Percentiles rank a stretch among this genome's conserved stretches.
Conservation (phyloP, 2,888 invertebrate genomes). For the Drosophila rellima region DNA sequence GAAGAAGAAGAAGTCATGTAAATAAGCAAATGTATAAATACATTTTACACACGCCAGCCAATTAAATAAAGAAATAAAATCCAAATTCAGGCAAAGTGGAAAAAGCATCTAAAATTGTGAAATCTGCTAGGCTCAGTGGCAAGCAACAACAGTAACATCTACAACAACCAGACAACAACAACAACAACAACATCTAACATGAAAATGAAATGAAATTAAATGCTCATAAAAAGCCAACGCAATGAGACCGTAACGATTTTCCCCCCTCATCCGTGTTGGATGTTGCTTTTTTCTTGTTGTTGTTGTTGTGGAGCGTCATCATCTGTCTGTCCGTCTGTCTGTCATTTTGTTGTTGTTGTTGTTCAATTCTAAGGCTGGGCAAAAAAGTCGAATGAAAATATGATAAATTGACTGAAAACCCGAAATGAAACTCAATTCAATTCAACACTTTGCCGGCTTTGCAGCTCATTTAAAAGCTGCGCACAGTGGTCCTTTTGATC, state of each 20-base stretch:
- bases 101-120: conserved; percentile 64
- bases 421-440: conserved; percentile 24
- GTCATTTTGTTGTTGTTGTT: neutral
- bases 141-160: conserved; percentile 9
- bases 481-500: conserved; percentile 1
- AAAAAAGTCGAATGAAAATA: neutral
- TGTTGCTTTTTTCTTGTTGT: neutral
- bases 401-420: conserved; percentile 11
- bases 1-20: neutral
- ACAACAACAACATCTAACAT: conserved; percentile 24
- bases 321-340: conserved; percentile 3
- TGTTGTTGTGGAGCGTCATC: conserved; percentile 6
- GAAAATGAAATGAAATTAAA: conserved; percentile 69
- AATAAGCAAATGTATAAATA: conserved; percentile 32
- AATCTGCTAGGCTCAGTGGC: conserved; percentile 46
- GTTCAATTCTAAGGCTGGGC: conserved; percentile 22
- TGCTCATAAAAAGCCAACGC: conserved; percentile 64
- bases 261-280: conserved; percentile 35
- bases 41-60: conserved; percentile 47
- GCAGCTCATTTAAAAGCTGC: conserved; percentile 15
- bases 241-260: conserved; percentile 76
- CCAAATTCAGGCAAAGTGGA: conserved; percentile 39
- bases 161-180: conserved; percentile 1
- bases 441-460: conserved; percentile 20
- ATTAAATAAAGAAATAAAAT: conserved; percentile 51